Evolutionary conservation across 1,140 invertebrate species (phyloP).

Genomic region (Melanaphis sacchari): DNA sequence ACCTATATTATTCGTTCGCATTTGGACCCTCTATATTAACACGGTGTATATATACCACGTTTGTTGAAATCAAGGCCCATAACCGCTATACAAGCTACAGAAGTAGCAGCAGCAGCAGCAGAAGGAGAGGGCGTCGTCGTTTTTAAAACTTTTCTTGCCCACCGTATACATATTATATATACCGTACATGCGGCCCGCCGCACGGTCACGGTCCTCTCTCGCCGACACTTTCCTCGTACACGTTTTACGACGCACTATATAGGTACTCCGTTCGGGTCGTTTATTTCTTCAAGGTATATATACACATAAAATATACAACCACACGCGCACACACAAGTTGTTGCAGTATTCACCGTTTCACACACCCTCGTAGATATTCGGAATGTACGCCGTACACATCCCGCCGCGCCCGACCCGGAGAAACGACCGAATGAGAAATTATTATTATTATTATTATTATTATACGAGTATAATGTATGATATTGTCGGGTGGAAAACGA

Average conservation of each 20-base stretch:
- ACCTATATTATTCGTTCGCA: conserved; percentile 15
- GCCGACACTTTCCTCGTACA: neutral
- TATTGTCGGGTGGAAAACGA: neutral
- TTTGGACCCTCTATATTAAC: neutral
- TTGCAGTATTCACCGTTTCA: neutral
- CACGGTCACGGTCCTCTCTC: neutral
- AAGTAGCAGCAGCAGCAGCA: no score
- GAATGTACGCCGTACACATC: neutral
- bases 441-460: neutral
- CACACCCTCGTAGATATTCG: neutral
- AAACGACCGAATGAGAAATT: neutral
- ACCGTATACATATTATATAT: neutral
- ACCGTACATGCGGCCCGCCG: neutral
- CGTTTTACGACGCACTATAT: neutral
- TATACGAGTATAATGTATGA: neutral
- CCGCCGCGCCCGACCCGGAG: neutral
- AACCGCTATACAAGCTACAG: neutral
- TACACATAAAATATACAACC: neutral
- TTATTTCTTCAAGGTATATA: conserved; percentile 1
- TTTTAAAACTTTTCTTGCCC: conserved; percentile 42
- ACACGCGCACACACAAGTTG: no score
- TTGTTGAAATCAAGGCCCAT: conserved; percentile 42
- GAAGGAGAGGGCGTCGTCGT: neutral
- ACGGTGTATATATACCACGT: neutral
- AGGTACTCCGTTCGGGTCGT: neutral